These are phyloP conservation scores for Clunio marinus DNA, from an alignment of 2,888 invertebrate genomes.

Conservation along the genomic window DNA sequence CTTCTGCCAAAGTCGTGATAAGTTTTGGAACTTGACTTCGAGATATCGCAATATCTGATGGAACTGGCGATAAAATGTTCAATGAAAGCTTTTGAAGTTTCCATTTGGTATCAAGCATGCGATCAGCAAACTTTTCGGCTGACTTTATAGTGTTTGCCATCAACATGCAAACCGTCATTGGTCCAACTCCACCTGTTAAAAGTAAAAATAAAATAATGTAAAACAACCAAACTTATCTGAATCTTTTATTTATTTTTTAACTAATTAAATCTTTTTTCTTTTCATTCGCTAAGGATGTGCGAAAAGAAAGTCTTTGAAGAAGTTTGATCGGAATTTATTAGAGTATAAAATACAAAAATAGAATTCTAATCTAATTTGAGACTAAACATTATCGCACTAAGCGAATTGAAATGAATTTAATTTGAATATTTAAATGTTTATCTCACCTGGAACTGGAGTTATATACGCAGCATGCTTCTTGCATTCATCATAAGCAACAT, in stretches of 20 bases:
- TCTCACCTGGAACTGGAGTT: constrained; percentile 94
- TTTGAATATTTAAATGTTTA: background rate
- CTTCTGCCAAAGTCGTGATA: constrained; percentile 68
- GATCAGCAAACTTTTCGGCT: constrained; percentile 62
- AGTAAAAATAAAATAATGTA: background rate
- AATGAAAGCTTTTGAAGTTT: constrained; percentile 64
- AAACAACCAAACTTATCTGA: background rate
- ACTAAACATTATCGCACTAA: no score
- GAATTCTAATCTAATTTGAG: background rate
- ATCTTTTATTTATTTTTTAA: no score
- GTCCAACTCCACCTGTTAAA: constrained; percentile 95
- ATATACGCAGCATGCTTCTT: constrained; percentile 76
- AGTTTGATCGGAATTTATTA: no score
- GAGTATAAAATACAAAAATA: no score
- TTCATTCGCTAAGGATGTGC: no score
- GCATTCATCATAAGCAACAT: constrained; percentile 84
- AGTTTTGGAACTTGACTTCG: constrained; percentile 83
- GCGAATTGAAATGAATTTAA: background rate
- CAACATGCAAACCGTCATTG: constrained; percentile 98
- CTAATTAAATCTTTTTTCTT: no score
- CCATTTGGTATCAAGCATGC: constrained; percentile 64
- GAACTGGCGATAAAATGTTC: constrained; percentile 66
- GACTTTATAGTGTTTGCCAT: constrained; percentile 91
- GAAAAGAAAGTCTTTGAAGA: no score
- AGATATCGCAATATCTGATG: constrained; percentile 90